Base-by-base conservation (phyloP, 2,797 vertebrate species). In the Ciconia nigra region DNA sequence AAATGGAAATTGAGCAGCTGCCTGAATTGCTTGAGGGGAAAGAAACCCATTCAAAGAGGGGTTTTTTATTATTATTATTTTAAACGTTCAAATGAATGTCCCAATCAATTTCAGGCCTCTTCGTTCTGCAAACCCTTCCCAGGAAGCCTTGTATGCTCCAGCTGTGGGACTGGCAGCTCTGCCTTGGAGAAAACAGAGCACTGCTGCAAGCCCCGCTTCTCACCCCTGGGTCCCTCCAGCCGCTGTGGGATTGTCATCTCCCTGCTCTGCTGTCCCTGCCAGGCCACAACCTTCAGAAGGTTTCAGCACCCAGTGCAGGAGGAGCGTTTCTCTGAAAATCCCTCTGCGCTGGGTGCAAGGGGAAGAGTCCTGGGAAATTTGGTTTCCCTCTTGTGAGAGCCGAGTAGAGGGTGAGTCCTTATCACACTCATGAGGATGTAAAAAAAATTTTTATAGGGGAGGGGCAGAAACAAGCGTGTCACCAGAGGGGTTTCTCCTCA, bases 1-100 rank as follows among this genome's bases (percentile, higher is more conserved):
- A 95, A 97, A 94, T 94, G 92, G 83, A 97, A 96, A 96, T 94
- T 0, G 26, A 93, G 93, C 96, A 78, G 89, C 74, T 85, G 92
- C 67, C 39, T 89, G 85, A 93, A 95, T 65, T 89, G 94, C 81
- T 90, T 47, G 77, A 90, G 67, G 83, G 86, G 52, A 87, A 90
- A 94, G 67, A 81, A 95, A 89, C 67, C 35, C 52, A 85, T 89
- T 85, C 81, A 92, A 77, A 85, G 81, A 78, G 39, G 7, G 5
- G 0, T 13, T 41, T 46, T 66, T 83, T 89, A 66, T 73, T 84
- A 77, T 93, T 93, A 76, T 90, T 95, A 83, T 96, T 95, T 97
- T 85, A 96, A 94, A 71, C 74, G 93, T 96, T 94, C 83, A 94
- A 78, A 90, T 84, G 91, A 95, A 91, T 59, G 85, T 82, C 70